A percentile compares a stretch with the other conserved stretches of the same genome.
phyloP scores from a whole-genome alignment of 1,140 invertebrate species.

The Drosophila ercepeae region DNA sequence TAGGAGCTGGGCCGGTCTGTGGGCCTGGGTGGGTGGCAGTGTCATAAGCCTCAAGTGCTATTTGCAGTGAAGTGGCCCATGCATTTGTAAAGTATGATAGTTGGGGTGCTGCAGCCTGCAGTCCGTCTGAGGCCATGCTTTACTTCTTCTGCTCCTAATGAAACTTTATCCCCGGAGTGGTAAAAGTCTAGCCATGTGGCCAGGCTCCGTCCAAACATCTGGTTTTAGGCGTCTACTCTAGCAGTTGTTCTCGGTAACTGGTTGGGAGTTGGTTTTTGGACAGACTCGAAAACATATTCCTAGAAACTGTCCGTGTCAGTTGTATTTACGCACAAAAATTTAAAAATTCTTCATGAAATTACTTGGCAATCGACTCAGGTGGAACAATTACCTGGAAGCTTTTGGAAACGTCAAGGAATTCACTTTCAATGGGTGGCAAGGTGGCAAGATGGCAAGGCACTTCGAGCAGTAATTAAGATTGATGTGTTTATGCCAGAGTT shows the following conservation, averaged over 20 bases:
- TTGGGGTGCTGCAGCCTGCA: conserved; percentile 38
- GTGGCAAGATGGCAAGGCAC: conserved; percentile 50
- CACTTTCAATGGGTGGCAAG: conserved; percentile 44
- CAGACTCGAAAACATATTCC: not conserved
- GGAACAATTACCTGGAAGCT: conserved; percentile 22
- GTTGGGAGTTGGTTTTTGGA: conserved; percentile 2
- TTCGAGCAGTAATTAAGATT: conserved; percentile 77
- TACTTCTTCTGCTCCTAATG: conserved; percentile 68
- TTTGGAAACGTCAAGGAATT: conserved; percentile 23
- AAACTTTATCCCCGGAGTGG: conserved; percentile 80
- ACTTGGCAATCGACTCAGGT: conserved; percentile 58
- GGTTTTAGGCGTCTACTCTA: conserved; percentile 10
- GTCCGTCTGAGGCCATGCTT: conserved; percentile 49
- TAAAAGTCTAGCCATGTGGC: conserved; percentile 73
- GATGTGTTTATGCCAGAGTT: conserved; percentile 61
- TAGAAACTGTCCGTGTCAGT: not conserved
- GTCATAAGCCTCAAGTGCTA: conserved; percentile 63
- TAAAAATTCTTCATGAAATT: conserved; percentile 67
- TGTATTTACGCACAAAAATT: conserved; percentile 16
- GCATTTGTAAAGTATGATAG: conserved; percentile 69
- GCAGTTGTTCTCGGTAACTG: conserved; percentile 7
- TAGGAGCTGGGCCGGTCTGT: not conserved
- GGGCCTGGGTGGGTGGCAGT: conserved; percentile 28
- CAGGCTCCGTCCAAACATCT: conserved; percentile 28
- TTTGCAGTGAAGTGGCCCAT: conserved; percentile 61